Evolutionary conservation across 2,113 vertebrate species (phyloP).

Genomic region (Rattus rattus): DNA sequence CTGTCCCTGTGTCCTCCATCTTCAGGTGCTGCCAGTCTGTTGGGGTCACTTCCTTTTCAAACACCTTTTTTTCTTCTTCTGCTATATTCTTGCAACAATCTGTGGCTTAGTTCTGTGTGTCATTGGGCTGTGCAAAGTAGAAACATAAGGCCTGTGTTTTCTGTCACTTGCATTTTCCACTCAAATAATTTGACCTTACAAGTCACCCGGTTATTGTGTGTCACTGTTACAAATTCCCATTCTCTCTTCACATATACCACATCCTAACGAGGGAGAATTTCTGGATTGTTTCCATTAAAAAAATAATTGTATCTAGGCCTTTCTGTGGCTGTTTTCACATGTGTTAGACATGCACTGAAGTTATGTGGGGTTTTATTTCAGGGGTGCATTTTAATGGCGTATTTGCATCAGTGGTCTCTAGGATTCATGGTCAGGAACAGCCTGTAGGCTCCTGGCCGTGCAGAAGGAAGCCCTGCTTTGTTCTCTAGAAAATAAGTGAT

Average conservation of each 20-base stretch:
- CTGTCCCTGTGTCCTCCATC: background rate
- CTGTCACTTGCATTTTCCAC: background rate
- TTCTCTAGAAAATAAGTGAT: background rate
- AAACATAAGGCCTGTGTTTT: background rate
- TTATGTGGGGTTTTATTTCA: background rate
- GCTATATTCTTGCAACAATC: background rate
- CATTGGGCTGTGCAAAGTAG: background rate
- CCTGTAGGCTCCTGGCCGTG: background rate
- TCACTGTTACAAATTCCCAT: background rate
- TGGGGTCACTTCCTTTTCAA: background rate
- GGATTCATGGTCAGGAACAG: background rate
- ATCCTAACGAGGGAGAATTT: background rate
- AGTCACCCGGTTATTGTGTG: too few relatives aligned
- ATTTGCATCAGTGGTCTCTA: background rate
- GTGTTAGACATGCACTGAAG: too few relatives aligned
- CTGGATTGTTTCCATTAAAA: background rate
- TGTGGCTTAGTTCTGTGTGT: background rate
- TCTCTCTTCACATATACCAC: rapidly evolving
- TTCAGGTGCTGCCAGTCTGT: background rate
- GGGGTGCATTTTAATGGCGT: background rate
- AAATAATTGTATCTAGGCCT: background rate
- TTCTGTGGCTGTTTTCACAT: background rate
- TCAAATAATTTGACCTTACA: background rate
- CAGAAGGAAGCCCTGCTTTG: background rate
- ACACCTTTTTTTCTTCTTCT: background rate